Evolutionary conservation across 2,113 vertebrate genomes (phyloP), one percentile per base, ranked within the genome.

Genomic region (Pao palembangensis): DNA sequence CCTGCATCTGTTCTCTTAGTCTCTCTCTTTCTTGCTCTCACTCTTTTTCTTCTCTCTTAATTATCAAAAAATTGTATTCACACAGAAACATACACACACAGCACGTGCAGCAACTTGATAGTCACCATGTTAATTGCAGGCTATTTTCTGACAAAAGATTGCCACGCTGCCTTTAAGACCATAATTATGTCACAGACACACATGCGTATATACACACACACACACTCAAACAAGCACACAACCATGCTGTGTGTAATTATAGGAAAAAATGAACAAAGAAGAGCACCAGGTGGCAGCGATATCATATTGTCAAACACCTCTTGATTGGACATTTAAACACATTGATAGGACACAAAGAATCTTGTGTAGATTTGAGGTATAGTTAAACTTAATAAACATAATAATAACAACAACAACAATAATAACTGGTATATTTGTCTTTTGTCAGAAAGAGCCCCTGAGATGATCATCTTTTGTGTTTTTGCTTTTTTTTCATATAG

Each of bases 171-270:
- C 55, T 41, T 54, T 28, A 75, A 51, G 69, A 51, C 73, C 61
- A 43, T 80, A 80, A 80, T 86, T 83, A 84, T 57, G 62, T 48
- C 66, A 65, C 55, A 28, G 20, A 51, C 65, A 75, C 46, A 63
- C 23, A 41, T 58, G 69, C 54, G 25, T 52, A 60, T 38, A 43
- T 61, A 61, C 71, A 72, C 47, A 49, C 31, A 44, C 42, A 65
- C 64, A 69, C 61, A 53, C 64, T 60, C 71, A 64, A 64, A 44
- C 51, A 47, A 31, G 20, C 51, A 65, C 67, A 50, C n/a, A 21
- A 7, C 10, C 18, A 69, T 57, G 61, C 58, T 11, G 46, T 28
- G 65, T 79, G 69, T 85, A 81, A 87, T 88, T 85, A 87, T 72
- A 85, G 78, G 78, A 83, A 77, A 82, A 51, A 51, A 52, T 19